A percentile compares a stretch with the other conserved stretches of the same genome.
These are phyloP conservation scores for Dicyrtoma fusca DNA, from an alignment of 2,888 invertebrate species.

Conservation along the genomic window DNA sequence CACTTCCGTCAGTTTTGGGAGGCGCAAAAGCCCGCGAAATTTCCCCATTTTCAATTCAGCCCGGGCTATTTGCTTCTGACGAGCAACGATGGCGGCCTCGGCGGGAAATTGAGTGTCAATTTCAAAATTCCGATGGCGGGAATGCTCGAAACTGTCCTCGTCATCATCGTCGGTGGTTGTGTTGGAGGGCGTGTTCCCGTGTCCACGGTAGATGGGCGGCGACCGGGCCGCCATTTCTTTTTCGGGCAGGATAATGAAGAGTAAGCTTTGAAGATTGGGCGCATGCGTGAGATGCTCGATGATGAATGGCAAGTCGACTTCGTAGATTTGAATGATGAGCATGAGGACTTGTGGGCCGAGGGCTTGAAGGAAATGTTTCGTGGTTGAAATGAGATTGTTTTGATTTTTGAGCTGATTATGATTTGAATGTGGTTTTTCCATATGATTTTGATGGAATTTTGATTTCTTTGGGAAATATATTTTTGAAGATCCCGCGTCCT, in stretches of 20 bases:
- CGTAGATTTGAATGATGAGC: background rate
- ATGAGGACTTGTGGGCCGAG: background rate
- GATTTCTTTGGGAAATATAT: too few species aligned
- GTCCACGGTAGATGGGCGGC: too few species aligned
- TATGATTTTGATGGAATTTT: too few species aligned
- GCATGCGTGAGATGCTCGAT: background rate
- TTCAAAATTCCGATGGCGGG: background rate
- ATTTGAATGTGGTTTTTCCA: too few species aligned
- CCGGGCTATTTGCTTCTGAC: background rate
- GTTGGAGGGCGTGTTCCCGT: too few species aligned
- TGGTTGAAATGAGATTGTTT: too few species aligned
- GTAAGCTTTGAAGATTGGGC: background rate
- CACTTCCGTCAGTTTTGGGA: background rate
- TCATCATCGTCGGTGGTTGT: too few species aligned
- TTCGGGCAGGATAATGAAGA: background rate
- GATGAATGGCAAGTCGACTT: constrained; percentile 4
- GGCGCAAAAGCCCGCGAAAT: background rate
- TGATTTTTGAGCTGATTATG: too few species aligned
- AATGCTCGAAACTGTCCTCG: too few species aligned
- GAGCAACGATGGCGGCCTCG: background rate
- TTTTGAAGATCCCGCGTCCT: too few species aligned
- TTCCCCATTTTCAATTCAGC: background rate
- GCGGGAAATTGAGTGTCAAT: background rate
- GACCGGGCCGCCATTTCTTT: background rate
- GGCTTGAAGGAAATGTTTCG: background rate